Percentiles rank a stretch among this genome's conserved stretches.
Conservation (phyloP, 92 coral and sea anemone genomes). For the Porites cylindrica region DNA sequence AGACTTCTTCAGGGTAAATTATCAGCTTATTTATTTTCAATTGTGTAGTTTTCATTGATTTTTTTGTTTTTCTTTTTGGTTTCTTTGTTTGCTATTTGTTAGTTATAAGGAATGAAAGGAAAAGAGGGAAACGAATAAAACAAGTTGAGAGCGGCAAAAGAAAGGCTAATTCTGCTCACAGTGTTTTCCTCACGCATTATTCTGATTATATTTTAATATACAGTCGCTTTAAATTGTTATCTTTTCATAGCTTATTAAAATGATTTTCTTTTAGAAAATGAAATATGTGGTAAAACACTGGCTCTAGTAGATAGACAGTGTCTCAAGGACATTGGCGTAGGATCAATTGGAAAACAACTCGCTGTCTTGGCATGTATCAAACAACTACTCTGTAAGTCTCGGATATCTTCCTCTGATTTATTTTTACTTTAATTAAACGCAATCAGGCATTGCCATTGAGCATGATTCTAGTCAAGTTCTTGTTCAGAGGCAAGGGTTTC, state of each 20-base stretch:
- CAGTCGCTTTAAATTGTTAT: not conserved
- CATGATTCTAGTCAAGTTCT: not conserved
- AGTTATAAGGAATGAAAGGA: not conserved
- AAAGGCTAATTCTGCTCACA: not conserved
- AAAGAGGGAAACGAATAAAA: too few relatives aligned
- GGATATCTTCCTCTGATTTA: not conserved
- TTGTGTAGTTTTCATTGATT: too few relatives aligned
- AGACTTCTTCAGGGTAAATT: slow-evolving; percentile 14
- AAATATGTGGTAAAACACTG: slow-evolving; percentile 48
- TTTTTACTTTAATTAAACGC: not conserved
- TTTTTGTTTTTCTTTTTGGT: not conserved
- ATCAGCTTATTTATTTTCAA: too few relatives aligned
- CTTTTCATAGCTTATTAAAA: too few relatives aligned
- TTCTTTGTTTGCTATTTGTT: not conserved
- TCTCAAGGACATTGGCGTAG: slow-evolving; percentile 50
- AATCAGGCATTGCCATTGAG: not conserved
- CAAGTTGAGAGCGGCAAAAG: too few relatives aligned
- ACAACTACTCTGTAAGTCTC: slow-evolving; percentile 36
- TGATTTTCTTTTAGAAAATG: slow-evolving; percentile 4
- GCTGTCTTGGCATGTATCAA: slow-evolving; percentile 23
- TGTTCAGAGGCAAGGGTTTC: not conserved
- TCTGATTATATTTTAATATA: too few relatives aligned
- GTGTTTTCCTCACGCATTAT: not conserved
- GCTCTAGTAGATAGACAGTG: slow-evolving; percentile 46
- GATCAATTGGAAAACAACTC: slow-evolving; percentile 52